These are phyloP conservation scores for Enteromius treurensis DNA, from an alignment of 2,797 vertebrate genomes.

Conservation along the genomic window DNA sequence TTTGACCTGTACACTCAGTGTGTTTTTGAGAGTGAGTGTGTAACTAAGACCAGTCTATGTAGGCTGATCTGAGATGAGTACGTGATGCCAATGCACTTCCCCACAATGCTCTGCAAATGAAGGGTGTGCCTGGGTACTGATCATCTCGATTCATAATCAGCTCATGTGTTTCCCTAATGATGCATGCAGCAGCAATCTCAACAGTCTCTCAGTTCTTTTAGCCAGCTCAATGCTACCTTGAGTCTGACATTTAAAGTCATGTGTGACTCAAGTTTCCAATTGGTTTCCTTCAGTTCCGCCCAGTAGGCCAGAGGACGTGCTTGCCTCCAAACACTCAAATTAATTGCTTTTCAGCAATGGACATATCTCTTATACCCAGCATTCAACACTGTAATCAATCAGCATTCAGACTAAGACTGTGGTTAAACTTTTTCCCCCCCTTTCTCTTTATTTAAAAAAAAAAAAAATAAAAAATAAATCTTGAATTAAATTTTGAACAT, in stretches of 20 bases:
- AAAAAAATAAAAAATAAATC: neutral
- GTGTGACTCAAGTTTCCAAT: slow-evolving; percentile 57
- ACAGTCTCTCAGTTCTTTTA: slow-evolving; percentile 36
- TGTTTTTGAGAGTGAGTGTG: neutral
- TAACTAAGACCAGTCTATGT: slow-evolving; percentile 19
- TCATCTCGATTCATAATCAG: slow-evolving; percentile 59
- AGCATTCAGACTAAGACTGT: slow-evolving; percentile 58
- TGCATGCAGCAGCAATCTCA: slow-evolving; percentile 52
- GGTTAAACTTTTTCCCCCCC: slow-evolving; percentile 2
- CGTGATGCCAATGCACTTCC: slow-evolving; percentile 26
- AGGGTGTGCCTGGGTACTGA: slow-evolving; percentile 37
- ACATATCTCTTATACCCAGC: slow-evolving; percentile 55
- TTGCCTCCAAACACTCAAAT: slow-evolving; percentile 58
- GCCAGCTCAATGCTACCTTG: slow-evolving; percentile 54
- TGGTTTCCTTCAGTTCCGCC: slow-evolving; percentile 56
- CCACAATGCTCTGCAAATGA: slow-evolving; percentile 35
- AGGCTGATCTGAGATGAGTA: slow-evolving; percentile 25
- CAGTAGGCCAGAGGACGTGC: slow-evolving; percentile 48
- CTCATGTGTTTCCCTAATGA: slow-evolving; percentile 63
- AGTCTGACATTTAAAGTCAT: slow-evolving; percentile 65
- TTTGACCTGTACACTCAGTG: slow-evolving; percentile 12
- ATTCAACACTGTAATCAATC: slow-evolving; percentile 59
- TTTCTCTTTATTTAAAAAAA: neutral
- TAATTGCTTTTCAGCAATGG: slow-evolving; percentile 61
- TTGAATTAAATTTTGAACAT: no score